Base-by-base conservation (phyloP, 2,888 invertebrate species). In the Choristoneura rosaceana region DNA sequence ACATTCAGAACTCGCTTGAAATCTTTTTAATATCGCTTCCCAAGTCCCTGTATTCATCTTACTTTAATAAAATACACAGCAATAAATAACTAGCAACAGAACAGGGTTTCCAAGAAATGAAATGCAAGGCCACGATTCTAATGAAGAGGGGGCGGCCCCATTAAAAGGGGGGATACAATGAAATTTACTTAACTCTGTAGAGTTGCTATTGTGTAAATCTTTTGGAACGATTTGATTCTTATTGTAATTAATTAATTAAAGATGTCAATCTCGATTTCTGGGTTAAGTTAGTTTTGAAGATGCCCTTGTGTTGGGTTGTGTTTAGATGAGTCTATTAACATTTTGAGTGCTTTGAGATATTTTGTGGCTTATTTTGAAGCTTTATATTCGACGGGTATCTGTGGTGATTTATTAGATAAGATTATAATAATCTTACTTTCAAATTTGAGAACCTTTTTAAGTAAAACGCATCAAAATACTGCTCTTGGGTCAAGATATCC, bases 131-230 rank as follows among this genome's bases (percentile, higher is more conserved):
- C 69, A 55, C 43, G 34, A 43, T 63, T 63, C 33, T 63, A 70
- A 70, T 63, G 45, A 58, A 63, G 63, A 25, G 17, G 58, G 55
- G 45, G 34, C 8, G 25, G 55, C 69, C 58, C 43, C 58, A 63
- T 69, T 69, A 63, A 63, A 69, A 50, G 15, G 67, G 68, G 60
- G 38, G 60, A 5, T 61, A 68, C 60, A 61, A 38, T 61, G 50
- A 69, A 69, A 52, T 69, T 58, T 59, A 55, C 58, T 67, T 50
- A 69, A 61, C n/a, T 50, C 60, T 9, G 38, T 45, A 25, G 61
- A 33, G n/a, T 47, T 69, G 2, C 60, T 38, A 69, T 52, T 61
- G 69, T 68, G 38, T 47, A 47, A 50, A 64, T 64, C 64, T 64
- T 50, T 64, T 25, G 9, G 25, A 65, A 50, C 52, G n/a, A 58